Base-by-base conservation (phyloP, 2,113 vertebrate species). In the Archocentrus centrarchus region DNA sequence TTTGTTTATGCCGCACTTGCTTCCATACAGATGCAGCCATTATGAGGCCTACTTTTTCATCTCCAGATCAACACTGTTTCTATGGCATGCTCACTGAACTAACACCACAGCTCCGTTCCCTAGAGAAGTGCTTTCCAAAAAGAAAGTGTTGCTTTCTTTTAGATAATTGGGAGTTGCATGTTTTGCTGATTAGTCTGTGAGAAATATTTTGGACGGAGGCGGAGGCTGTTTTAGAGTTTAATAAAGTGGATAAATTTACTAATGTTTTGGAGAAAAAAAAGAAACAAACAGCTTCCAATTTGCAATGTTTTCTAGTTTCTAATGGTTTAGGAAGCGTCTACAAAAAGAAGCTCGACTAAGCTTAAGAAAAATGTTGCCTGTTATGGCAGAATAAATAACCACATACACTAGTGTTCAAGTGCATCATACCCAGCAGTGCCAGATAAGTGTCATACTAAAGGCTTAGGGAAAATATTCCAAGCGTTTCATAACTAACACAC, bases 161-260 rank as follows among this genome's bases (percentile, higher is more conserved):
- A 30, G 62, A 70, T 88, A 90, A 90, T 83, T 85, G 77, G 83
- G 57, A 84, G 80, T 80, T 61, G 83, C 59, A 1, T 62, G 81
- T 82, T 86, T 30, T 62, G 70, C 41, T 82, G 70, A 89, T 89
- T 90, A 62, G 80, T 9, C 62, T 27, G 73, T 17, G 11, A 44
- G 55, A 83, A 88, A 82, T 37, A 63, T 75, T 79, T 55, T 73
- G 81, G 79, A 83, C 3, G 27, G 53, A 81, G 61, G 77, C 53
- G n/a, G n/a, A 47, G 59, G 77, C 68, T 68, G 30, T 83, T 86
- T 88, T 20, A 7, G 13, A 63, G 60, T 84, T 86, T 47, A 24
- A 32, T 41, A 68, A 89, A 79, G 73, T 27, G 83, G n/a, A 62
- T 80, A 13, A 1, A 27, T 76, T 76, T 82, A 61, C 80, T 53